phyloP scores from a whole-genome alignment of 2,888 invertebrate genomes.

The Siphonodentalium dalli region DNA sequence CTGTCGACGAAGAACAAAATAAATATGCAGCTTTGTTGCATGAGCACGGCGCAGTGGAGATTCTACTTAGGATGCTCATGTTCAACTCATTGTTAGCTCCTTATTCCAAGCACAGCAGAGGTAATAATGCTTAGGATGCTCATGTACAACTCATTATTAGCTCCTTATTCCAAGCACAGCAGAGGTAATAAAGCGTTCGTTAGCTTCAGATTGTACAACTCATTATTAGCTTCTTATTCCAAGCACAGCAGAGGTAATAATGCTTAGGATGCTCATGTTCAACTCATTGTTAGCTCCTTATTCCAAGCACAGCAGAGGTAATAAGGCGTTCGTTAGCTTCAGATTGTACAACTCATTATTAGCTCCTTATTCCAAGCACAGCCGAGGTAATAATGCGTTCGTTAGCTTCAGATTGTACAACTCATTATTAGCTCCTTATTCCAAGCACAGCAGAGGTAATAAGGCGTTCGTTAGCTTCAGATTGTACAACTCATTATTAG shows the following conservation, averaged over 20 bases:
- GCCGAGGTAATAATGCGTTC: too few relatives aligned
- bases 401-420: too few relatives aligned
- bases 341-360: too few relatives aligned
- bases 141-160: too few relatives aligned
- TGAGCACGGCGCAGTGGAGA: conserved; percentile 57
- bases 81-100: conserved; percentile 48
- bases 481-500: too few relatives aligned
- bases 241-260: conserved; percentile 57
- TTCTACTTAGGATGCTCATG: conserved; percentile 51
- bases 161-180: too few relatives aligned
- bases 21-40: conserved; percentile 54
- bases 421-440: too few relatives aligned
- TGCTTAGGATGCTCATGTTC: conserved; percentile 51
- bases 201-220: too few relatives aligned
- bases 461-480: too few relatives aligned
- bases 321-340: neutral
- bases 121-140: conserved; percentile 10
- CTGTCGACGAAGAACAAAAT: conserved; percentile 52
- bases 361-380: conserved; percentile 34
- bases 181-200: too few relatives aligned
- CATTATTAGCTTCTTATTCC: too few relatives aligned
- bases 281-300: conserved; percentile 46
- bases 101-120: conserved; percentile 27
- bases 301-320: conserved; percentile 31
- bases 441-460: too few relatives aligned